Conservation (phyloP, 2,797 vertebrate genomes). For the Trichosurus vulpecula region DNA sequence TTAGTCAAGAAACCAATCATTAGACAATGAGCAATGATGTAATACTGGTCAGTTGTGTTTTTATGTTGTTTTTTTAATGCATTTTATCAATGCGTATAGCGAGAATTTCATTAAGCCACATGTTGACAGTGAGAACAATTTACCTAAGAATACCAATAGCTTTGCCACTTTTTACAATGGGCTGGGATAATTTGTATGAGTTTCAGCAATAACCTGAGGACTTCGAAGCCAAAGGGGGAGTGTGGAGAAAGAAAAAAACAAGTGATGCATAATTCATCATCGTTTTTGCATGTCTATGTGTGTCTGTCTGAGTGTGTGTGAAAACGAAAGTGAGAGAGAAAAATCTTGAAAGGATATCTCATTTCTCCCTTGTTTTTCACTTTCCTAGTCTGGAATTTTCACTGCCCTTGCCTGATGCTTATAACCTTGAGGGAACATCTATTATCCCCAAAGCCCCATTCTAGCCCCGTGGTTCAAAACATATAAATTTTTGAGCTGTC, state of each 20-base stretch:
- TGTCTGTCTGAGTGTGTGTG: conserved; percentile 32
- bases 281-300: not conserved
- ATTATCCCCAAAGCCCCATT: not conserved
- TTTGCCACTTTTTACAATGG: conserved; percentile 57
- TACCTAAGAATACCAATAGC: conserved; percentile 58
- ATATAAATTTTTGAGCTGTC: conserved; percentile 56
- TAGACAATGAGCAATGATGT: not conserved
- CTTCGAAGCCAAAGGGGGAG: not conserved
- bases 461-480: conserved; percentile 57
- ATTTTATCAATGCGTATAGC: conserved; percentile 69
- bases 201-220: conserved; percentile 43
- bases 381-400: conserved; percentile 69
- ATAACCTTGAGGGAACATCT: conserved; percentile 59
- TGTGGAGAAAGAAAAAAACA: conserved; percentile 43
- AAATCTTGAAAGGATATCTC: conserved; percentile 70
- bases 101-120: conserved; percentile 75
- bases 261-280: conserved; percentile 63
- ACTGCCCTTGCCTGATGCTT: conserved; percentile 58
- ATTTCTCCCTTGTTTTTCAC: conserved; percentile 73
- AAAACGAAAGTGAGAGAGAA: conserved; percentile 74
- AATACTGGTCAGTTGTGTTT: not conserved
- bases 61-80: conserved; percentile 30
- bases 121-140: conserved; percentile 61
- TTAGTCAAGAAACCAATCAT: conserved; percentile 47
- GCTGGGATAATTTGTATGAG: conserved; percentile 46